phyloP scores from a whole-genome alignment of 2,797 vertebrate genomes.

The Sebastes taczanowskii region DNA sequence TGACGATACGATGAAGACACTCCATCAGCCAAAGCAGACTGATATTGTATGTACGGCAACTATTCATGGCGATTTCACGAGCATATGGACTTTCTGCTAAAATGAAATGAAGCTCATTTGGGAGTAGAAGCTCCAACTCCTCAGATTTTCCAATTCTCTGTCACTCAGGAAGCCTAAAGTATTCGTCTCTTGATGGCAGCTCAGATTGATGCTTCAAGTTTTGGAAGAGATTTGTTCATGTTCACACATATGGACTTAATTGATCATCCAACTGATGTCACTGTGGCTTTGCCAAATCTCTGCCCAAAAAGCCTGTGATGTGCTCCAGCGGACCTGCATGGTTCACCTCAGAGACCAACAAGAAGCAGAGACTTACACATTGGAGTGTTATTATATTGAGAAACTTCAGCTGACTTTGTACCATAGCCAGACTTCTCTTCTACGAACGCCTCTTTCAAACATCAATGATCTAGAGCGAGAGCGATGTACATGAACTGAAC shows the following conservation, averaged over 20 bases:
- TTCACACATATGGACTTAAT: constrained; percentile 13
- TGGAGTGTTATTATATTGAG: neutral
- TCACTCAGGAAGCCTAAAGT: neutral
- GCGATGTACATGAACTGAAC: constrained; percentile 11
- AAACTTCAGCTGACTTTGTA: constrained; percentile 21
- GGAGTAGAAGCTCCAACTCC: neutral
- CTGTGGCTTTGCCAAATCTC: constrained; percentile 8
- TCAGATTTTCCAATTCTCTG: neutral
- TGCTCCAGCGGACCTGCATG: neutral
- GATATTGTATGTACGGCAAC: neutral
- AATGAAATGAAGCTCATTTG: neutral
- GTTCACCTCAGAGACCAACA: neutral
- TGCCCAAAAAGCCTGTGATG: constrained; percentile 1
- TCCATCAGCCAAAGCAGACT: neutral
- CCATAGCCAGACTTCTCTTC: constrained; percentile 1
- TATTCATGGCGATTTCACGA: constrained; percentile 2
- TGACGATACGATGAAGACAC: neutral
- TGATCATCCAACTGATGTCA: neutral
- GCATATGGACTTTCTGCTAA: neutral
- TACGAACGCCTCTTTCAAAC: neutral
- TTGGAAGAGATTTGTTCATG: constrained; percentile 30
- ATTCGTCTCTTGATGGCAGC: neutral
- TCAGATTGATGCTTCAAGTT: neutral
- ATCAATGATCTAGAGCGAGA: neutral
- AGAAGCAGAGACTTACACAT: neutral